A percentile compares a stretch with the other conserved stretches of the same genome.
phyloP scores from a whole-genome alignment of 92 coral and sea anemone species.

The Plumapathes pennacea region DNA sequence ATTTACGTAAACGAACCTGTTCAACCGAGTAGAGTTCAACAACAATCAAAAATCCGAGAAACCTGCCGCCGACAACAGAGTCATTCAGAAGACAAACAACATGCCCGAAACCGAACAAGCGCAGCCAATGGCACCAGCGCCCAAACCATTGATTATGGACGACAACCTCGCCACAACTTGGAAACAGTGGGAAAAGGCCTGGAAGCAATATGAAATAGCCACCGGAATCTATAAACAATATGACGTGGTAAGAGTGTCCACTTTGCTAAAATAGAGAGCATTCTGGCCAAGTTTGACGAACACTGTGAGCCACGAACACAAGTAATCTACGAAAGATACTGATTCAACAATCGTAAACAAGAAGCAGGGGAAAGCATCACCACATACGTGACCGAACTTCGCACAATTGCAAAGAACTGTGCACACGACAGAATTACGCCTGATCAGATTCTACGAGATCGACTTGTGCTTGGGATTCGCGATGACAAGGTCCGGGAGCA shows the following conservation, averaged over 20 bases:
- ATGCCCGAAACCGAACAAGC: too few relatives aligned
- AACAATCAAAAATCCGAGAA: too few relatives aligned
- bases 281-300: constrained; percentile 20
- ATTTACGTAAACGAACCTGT: too few relatives aligned
- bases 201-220: constrained; percentile 42
- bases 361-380: constrained; percentile 55
- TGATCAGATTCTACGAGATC: constrained; percentile 46
- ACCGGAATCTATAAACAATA: constrained; percentile 43
- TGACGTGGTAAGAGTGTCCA: constrained; percentile 18
- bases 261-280: too few relatives aligned
- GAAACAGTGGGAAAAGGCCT: constrained; percentile 54
- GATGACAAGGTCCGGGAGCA: constrained; percentile 48
- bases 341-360: constrained; percentile 55
- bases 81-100: too few relatives aligned
- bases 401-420: constrained; percentile 40
- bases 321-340: constrained; percentile 61
- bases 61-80: too few relatives aligned
- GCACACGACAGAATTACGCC: constrained; percentile 47
- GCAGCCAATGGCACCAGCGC: too few relatives aligned
- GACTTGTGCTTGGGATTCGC: constrained; percentile 46
- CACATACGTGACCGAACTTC: constrained; percentile 43
- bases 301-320: constrained; percentile 24
- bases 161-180: constrained; percentile 45
- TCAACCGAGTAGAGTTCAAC: too few relatives aligned
- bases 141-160: constrained; percentile 46